Evolutionary conservation across 1,140 invertebrate species (phyloP).

Genomic region (Rhagoletis pomonella): DNA sequence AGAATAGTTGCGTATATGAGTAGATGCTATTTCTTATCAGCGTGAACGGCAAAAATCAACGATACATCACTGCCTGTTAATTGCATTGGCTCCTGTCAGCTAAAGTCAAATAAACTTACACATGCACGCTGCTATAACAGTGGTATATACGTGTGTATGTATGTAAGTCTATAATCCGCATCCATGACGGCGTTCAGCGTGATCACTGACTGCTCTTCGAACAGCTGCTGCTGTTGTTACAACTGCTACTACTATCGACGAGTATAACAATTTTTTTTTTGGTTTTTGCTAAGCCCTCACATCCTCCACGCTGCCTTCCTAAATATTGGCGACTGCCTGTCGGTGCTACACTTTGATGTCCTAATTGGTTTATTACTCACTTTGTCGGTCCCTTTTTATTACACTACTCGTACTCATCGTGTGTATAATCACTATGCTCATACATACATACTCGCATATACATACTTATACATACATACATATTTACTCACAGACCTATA

Average conservation of each 20-base stretch:
- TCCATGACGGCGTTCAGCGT: neutral
- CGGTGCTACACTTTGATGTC: conserved; percentile 45
- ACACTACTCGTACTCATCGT: conserved; percentile 2
- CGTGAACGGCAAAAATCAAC: conserved; percentile 37
- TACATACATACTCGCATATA: neutral
- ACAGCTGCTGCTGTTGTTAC: conserved; percentile 11
- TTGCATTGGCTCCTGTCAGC: conserved; percentile 46
- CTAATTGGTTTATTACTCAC: conserved; percentile 52
- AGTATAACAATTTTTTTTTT: too few species aligned
- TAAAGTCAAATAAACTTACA: conserved; percentile 28
- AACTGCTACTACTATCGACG: neutral
- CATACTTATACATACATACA: neutral
- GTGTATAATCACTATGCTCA: neutral
- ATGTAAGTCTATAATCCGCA: neutral
- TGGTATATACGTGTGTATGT: neutral
- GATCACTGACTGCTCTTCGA: conserved; percentile 36
- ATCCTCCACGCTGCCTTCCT: too few species aligned
- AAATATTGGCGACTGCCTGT: neutral
- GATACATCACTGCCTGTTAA: conserved; percentile 23
- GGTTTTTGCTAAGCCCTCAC: too few species aligned
- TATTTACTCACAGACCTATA: neutral
- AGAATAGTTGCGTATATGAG: neutral
- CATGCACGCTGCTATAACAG: neutral
- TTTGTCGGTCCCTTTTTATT: conserved; percentile 50
- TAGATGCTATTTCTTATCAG: neutral